Conservation (phyloP, 92 coral and sea anemone genomes). For the Palythoa heliodiscus region DNA sequence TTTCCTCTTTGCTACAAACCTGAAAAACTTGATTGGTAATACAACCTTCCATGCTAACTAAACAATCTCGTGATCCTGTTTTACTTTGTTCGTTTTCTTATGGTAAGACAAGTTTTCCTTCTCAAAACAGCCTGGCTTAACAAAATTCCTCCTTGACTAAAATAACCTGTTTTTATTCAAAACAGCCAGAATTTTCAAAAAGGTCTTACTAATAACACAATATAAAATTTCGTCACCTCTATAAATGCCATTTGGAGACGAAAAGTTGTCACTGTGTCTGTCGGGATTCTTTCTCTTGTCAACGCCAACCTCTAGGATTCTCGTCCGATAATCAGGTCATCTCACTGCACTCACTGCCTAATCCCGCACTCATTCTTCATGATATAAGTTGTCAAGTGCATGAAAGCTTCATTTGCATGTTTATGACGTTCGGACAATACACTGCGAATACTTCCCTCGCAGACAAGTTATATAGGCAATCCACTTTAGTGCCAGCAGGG, state of each 20-base stretch:
- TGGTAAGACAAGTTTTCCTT: constrained; percentile 14
- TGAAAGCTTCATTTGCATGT: constrained; percentile 36
- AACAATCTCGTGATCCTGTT: constrained; percentile 16
- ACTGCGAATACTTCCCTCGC: constrained; percentile 20
- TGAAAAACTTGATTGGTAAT: background rate
- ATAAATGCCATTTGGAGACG: background rate
- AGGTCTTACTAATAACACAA: background rate
- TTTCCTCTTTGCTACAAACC: background rate
- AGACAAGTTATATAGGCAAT: background rate
- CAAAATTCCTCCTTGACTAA: background rate
- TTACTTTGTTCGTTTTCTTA: background rate
- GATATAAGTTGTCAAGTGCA: constrained; percentile 14
- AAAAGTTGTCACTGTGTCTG: background rate
- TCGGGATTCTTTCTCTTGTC: too few species aligned
- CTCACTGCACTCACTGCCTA: too few species aligned
- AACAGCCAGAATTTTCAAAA: background rate
- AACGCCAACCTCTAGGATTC: background rate
- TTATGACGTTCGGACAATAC: constrained; percentile 13
- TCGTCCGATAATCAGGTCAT: background rate
- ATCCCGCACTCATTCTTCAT: background rate
- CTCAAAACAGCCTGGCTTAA: constrained; percentile 32
- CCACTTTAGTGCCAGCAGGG: constrained; percentile 20
- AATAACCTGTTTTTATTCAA: constrained; percentile 16
- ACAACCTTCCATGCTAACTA: background rate
- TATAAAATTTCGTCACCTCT: constrained; percentile 17